These are phyloP conservation scores for Pollicipes pollicipes DNA, from an alignment of 1,140 invertebrate genomes.

Conservation along the genomic window DNA sequence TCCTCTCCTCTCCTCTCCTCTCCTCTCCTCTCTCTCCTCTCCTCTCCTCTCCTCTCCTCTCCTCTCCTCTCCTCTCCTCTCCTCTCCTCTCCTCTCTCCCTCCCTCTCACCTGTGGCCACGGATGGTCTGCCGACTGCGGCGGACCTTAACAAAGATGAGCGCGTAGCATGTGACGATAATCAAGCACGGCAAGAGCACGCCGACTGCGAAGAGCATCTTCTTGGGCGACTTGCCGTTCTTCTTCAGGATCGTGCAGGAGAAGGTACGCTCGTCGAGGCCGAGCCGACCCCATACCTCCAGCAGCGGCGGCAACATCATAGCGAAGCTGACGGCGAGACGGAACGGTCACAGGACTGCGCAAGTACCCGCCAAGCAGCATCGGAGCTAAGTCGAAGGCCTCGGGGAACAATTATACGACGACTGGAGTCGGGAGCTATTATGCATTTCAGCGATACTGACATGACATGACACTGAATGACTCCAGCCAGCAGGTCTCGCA, in stretches of 20 bases:
- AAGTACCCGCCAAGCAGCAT: no score
- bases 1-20: background rate
- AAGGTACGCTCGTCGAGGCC: conserved; percentile 56
- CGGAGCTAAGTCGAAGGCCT: no score
- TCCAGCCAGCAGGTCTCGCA: no score
- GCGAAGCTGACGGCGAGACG: conserved; percentile 25
- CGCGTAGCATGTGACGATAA: conserved; percentile 62
- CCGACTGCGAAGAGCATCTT: conserved; percentile 65
- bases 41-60: background rate
- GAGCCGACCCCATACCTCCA: conserved; percentile 62
- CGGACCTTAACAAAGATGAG: conserved; percentile 63
- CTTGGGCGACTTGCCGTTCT: conserved; percentile 55
- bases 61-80: background rate
- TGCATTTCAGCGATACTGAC: no score
- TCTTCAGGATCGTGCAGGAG: conserved; percentile 59
- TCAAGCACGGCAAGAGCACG: conserved; percentile 58
- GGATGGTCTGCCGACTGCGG: background rate
- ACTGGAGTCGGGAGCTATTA: no score
- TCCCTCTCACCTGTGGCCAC: background rate
- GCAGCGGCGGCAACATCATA: conserved; percentile 49
- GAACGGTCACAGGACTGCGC: no score
- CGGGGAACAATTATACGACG: no score
- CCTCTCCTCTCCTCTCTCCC: background rate
- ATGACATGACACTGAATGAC: no score
- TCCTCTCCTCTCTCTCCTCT: background rate